phyloP scores from a whole-genome alignment of 2,797 vertebrate genomes.

The Intellagama lesueurii region DNA sequence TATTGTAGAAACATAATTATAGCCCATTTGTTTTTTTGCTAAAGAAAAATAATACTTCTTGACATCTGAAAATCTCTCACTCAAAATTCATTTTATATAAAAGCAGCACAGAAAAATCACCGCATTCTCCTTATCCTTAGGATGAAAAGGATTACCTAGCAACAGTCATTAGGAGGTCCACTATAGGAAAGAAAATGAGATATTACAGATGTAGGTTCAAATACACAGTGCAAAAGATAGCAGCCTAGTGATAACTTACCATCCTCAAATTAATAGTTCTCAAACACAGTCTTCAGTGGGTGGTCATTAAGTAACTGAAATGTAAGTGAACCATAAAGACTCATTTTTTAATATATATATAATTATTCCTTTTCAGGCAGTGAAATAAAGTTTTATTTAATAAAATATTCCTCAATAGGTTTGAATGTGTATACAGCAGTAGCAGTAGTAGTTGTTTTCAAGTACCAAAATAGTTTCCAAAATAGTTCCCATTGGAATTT shows the following conservation, averaged over 20 bases:
- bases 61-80: neutral
- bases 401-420: conserved; percentile 2
- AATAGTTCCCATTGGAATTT: neutral
- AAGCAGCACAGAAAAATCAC: neutral
- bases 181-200: neutral
- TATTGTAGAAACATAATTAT: neutral
- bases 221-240: conserved; percentile 8
- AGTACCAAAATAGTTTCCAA: neutral
- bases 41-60: neutral
- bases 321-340: conserved; percentile 23
- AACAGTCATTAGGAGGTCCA: neutral
- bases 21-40: neutral
- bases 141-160: accelerated
- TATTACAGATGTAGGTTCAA: neutral
- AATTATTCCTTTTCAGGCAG: neutral
- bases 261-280: neutral
- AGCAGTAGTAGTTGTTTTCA: neutral
- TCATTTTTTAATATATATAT: neutral
- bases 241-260: conserved; percentile 21
- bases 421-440: neutral
- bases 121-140: neutral
- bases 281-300: too few species aligned
- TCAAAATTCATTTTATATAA: neutral
- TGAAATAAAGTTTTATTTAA: neutral
- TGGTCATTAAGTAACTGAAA: neutral